Evolutionary conservation across 2,888 invertebrate species (phyloP).

Genomic region (Eurois occulta): DNA sequence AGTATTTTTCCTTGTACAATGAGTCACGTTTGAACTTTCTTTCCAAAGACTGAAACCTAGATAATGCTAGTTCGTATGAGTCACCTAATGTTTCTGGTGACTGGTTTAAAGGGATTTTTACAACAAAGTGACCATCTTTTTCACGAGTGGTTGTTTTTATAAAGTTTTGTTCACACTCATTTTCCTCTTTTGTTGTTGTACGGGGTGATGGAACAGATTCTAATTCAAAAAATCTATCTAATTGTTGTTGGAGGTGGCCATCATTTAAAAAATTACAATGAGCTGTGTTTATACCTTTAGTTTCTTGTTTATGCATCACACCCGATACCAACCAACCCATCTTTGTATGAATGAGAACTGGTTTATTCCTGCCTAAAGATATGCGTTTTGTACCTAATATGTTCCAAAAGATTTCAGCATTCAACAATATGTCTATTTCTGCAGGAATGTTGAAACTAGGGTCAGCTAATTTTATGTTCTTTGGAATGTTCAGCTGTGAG

Average conservation of each 20-base stretch:
- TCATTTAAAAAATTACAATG: no score
- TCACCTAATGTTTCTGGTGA: constrained; percentile 2
- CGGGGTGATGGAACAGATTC: no score
- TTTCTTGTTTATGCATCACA: no score
- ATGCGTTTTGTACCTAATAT: background rate
- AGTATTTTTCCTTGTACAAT: constrained; percentile 15
- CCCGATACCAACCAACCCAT: no score
- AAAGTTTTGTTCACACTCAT: no score
- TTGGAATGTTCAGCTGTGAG: background rate
- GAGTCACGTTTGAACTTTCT: constrained; percentile 15
- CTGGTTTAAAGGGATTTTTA: background rate
- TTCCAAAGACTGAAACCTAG: constrained; percentile 10
- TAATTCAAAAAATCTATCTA: no score
- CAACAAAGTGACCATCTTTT: no score
- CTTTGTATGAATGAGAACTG: background rate
- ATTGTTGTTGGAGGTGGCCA: no score
- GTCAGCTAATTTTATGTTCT: background rate
- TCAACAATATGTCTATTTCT: background rate
- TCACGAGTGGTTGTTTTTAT: no score
- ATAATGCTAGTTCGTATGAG: constrained; percentile 5
- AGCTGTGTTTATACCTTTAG: no score
- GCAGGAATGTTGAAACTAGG: background rate
- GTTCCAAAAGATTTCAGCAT: background rate
- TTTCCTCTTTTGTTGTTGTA: no score
- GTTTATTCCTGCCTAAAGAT: background rate